Percentiles rank a stretch among this genome's conserved stretches.
Evolutionary conservation across 2,888 invertebrate genomes (phyloP).

Genomic region (Caenorhabditis imperialis): DNA sequence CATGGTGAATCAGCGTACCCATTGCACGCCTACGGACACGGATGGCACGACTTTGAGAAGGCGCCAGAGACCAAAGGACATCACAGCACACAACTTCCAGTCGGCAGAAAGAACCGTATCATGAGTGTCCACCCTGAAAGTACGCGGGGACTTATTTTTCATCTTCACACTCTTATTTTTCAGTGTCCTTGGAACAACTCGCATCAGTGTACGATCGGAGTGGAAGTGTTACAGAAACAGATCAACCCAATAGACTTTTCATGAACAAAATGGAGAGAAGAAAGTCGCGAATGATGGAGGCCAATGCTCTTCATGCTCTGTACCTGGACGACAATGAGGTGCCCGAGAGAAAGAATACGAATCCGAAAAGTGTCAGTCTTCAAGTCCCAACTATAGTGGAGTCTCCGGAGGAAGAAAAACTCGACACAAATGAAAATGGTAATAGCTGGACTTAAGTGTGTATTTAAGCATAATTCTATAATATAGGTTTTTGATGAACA

Average conservation of each 20-base stretch:
- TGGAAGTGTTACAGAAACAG: conserved; percentile 29
- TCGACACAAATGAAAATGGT: conserved; percentile 3
- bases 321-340: conserved; percentile 44
- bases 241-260: conserved; percentile 41
- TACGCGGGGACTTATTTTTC: conserved; percentile 10
- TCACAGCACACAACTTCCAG: conserved; percentile 47
- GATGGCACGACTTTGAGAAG: conserved; percentile 67
- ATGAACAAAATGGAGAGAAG: conserved; percentile 42
- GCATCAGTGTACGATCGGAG: conserved; percentile 67
- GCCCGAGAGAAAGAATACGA: conserved; percentile 27
- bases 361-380: conserved; percentile 28
- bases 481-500: background rate
- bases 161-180: too few relatives aligned
- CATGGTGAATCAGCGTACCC: conserved; percentile 70
- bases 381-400: conserved; percentile 28
- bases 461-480: conserved; percentile 15
- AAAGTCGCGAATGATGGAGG: conserved; percentile 51
- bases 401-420: conserved; percentile 16
- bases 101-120: conserved; percentile 44
- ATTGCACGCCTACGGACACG: conserved; percentile 68
- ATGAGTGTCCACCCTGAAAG: conserved; percentile 62
- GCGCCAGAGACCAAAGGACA: conserved; percentile 22
- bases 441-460: conserved; percentile 24
- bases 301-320: conserved; percentile 20
- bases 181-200: conserved; percentile 70